phyloP scores from a whole-genome alignment of 2,113 vertebrate species.

The Hypocryptadius cinnamomeus region DNA sequence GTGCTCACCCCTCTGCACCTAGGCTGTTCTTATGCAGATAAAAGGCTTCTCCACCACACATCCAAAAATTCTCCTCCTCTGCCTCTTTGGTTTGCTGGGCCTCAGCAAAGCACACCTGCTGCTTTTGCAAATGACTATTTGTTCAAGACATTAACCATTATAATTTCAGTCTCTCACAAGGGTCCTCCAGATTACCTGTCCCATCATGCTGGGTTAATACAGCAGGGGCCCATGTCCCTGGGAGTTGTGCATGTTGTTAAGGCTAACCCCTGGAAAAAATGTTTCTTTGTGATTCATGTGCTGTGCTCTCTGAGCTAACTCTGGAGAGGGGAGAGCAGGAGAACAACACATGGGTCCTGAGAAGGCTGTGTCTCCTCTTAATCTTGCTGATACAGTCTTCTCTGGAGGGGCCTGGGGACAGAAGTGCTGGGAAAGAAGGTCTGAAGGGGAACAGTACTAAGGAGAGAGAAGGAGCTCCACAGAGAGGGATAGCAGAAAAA shows the following conservation, averaged over 20 bases:
- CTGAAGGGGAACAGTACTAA: background rate
- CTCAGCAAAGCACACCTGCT: background rate
- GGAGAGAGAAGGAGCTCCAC: background rate
- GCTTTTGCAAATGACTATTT: background rate
- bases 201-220: background rate
- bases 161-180: background rate
- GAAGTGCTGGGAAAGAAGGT: background rate
- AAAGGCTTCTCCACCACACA: background rate
- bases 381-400: background rate
- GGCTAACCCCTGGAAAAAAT: background rate
- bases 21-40: background rate
- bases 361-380: background rate
- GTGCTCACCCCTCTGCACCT: background rate
- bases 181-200: background rate
- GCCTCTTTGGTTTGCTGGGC: background rate
- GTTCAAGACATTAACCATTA: background rate
- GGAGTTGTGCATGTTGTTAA: background rate
- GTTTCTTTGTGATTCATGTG: background rate
- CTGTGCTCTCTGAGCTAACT: background rate
- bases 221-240: background rate
- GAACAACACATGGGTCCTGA: rapidly evolving
- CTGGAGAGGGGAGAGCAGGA: background rate
- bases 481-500: background rate
- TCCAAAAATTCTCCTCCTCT: background rate
- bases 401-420: background rate